Conservation (phyloP, 2,888 invertebrate genomes). For the Melinaea marsaeus region DNA sequence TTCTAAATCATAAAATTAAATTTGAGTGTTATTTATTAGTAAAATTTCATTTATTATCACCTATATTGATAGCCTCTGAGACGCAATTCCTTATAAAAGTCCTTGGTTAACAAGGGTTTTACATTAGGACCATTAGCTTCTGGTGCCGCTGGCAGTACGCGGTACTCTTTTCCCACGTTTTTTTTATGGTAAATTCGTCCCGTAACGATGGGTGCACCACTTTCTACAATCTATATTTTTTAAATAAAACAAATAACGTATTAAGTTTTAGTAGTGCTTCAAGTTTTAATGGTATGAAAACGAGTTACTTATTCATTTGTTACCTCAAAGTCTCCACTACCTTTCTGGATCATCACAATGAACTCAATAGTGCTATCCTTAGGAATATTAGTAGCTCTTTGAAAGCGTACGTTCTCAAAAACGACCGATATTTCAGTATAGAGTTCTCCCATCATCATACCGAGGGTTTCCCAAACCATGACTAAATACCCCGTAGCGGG, state of each 20-base stretch:
- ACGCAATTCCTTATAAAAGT: conserved; percentile 83
- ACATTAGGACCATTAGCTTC: conserved; percentile 60
- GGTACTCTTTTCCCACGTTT: conserved; percentile 75
- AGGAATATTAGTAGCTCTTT: conserved; percentile 88
- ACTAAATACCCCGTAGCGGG: conserved; percentile 89
- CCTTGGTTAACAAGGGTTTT: conserved; percentile 77
- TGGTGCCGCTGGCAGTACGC: conserved; percentile 63
- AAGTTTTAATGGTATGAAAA: background rate
- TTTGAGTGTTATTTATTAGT: conserved; percentile 31
- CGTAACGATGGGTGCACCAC: conserved; percentile 77
- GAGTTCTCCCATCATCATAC: no score
- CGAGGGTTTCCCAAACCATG: no score
- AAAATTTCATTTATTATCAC: conserved; percentile 40
- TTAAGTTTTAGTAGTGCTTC: no score
- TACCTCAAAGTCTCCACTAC: conserved; percentile 82
- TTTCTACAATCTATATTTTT: conserved; percentile 76
- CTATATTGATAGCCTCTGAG: conserved; percentile 84
- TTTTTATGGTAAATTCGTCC: conserved; percentile 81
- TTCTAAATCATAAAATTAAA: background rate
- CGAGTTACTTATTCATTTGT: conserved; percentile 13
- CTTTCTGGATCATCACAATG: conserved; percentile 83
- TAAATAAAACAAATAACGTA: conserved; percentile 70
- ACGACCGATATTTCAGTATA: no score
- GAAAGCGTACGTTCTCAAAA: conserved; percentile 67
- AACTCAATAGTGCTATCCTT: conserved; percentile 80